Percentiles rank a stretch among this genome's conserved stretches.
phyloP scores from a whole-genome alignment of 1,140 invertebrate genomes.

The Lethrus apterus region DNA sequence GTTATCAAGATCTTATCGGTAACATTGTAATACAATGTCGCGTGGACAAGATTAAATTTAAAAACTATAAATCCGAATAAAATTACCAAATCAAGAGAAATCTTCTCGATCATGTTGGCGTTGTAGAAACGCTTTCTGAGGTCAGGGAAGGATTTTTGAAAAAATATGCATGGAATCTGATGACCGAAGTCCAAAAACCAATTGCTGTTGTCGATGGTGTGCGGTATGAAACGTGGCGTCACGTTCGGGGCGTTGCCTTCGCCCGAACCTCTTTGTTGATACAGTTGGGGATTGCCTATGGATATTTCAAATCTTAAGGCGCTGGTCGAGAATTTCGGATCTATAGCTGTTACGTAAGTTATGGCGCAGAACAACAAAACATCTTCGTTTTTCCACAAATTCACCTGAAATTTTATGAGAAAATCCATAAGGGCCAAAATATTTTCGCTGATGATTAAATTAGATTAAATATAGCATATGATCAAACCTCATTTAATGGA shows the following conservation, averaged over 20 bases:
- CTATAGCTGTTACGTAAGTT: slow-evolving; percentile 28
- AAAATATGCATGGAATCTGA: slow-evolving; percentile 73
- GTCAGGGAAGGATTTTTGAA: slow-evolving; percentile 69
- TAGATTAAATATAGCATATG: too few relatives aligned
- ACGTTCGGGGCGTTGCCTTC: background rate
- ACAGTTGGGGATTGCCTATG: background rate
- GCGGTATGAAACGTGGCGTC: slow-evolving; percentile 47
- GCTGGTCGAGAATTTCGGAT: slow-evolving; percentile 27
- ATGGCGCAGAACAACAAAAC: slow-evolving; percentile 34
- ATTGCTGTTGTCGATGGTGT: slow-evolving; percentile 64
- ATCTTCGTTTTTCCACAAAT: slow-evolving; percentile 31
- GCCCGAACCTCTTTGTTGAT: background rate
- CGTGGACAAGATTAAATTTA: too few relatives aligned
- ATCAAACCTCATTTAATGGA: slow-evolving; percentile 27
- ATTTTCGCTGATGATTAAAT: too few relatives aligned
- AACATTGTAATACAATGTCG: too few relatives aligned
- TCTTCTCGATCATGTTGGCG: slow-evolving; percentile 71
- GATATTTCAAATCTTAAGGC: slow-evolving; percentile 24
- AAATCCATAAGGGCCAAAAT: too few relatives aligned
- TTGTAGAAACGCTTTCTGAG: slow-evolving; percentile 73
- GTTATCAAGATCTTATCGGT: too few relatives aligned
- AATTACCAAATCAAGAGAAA: slow-evolving; percentile 66
- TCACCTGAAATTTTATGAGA: slow-evolving; percentile 25
- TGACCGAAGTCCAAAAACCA: slow-evolving; percentile 73
- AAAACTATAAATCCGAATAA: background rate